phyloP scores from a whole-genome alignment of 2,797 vertebrate genomes.

The Columba guinea region DNA sequence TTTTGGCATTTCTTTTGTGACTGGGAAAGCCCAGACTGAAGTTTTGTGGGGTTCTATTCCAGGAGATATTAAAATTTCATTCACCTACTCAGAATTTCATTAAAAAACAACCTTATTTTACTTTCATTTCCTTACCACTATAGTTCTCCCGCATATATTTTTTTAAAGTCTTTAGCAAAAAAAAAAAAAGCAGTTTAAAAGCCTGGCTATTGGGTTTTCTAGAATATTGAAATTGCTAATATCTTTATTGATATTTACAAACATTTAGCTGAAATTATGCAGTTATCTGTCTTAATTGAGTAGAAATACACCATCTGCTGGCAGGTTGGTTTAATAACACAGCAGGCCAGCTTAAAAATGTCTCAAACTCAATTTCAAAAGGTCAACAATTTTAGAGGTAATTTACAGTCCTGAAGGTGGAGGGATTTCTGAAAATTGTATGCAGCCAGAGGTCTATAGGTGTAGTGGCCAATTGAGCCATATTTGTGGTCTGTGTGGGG shows the following conservation, averaged over 20 bases:
- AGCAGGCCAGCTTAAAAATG: neutral
- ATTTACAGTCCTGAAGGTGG: neutral
- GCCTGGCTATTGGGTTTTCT: neutral
- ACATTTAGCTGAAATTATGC: neutral
- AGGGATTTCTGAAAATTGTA: neutral
- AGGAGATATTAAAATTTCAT: neutral
- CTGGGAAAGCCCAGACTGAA: neutral
- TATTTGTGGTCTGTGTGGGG: neutral
- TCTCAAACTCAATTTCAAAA: neutral
- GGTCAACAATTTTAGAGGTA: neutral
- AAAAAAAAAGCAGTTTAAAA: neutral
- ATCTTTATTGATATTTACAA: neutral
- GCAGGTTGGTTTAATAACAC: neutral
- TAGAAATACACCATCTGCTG: conserved; percentile 59
- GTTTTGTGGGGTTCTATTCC: neutral
- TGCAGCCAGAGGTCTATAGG: neutral
- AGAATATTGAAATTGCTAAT: neutral
- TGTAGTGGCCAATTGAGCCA: neutral
- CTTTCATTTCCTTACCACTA: neutral
- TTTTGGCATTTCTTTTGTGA: neutral
- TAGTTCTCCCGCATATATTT: neutral
- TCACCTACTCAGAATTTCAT: neutral
- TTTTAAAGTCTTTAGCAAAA: neutral
- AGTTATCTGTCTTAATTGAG: neutral
- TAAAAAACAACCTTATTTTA: neutral